Percentiles rank a stretch among this genome's conserved stretches.
These are phyloP conservation scores for Poeciliopsis occidentalis DNA, from an alignment of 2,113 vertebrate species.

Conservation along the genomic window DNA sequence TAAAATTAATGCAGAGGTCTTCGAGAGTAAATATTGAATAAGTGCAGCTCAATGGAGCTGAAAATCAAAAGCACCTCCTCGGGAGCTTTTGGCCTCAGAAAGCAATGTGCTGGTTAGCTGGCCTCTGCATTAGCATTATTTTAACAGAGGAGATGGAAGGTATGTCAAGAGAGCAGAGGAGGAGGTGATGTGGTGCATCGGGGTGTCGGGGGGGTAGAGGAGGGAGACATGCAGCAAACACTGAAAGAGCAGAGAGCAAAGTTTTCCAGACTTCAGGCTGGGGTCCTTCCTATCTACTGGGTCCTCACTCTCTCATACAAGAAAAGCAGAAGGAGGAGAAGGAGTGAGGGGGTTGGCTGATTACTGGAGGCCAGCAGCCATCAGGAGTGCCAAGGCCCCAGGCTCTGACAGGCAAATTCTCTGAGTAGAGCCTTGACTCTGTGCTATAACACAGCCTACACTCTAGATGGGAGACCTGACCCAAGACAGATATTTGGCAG, in stretches of 20 bases:
- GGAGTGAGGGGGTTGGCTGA: constrained; percentile 38
- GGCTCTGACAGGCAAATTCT: constrained; percentile 66
- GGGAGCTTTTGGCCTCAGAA: constrained; percentile 71
- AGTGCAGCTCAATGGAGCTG: constrained; percentile 76
- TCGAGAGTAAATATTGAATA: constrained; percentile 82
- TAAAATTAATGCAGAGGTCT: constrained; percentile 80
- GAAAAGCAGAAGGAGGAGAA: constrained; percentile 40
- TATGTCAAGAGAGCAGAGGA: constrained; percentile 48
- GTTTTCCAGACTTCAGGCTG: constrained; percentile 35
- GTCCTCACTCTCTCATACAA: constrained; percentile 40
- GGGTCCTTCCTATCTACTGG: constrained; percentile 52
- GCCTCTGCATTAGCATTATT: constrained; percentile 80
- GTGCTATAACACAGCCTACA: constrained; percentile 68
- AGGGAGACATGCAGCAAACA: constrained; percentile 12
- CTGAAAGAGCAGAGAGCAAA: constrained; percentile 45
- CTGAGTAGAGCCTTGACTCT: constrained; percentile 67
- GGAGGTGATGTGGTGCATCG: constrained; percentile 11
- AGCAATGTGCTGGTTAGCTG: constrained; percentile 62
- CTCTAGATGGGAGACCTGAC: constrained; percentile 71
- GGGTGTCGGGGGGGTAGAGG: not conserved
- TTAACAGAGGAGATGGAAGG: constrained; percentile 68
- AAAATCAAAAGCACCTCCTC: constrained; percentile 77
- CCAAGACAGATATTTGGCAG: constrained; percentile 75
- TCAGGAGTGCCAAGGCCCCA: constrained; percentile 67
- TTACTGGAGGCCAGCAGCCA: constrained; percentile 58